phyloP scores from a whole-genome alignment of 2,888 invertebrate species.

The Tricholauxania praeusta region DNA sequence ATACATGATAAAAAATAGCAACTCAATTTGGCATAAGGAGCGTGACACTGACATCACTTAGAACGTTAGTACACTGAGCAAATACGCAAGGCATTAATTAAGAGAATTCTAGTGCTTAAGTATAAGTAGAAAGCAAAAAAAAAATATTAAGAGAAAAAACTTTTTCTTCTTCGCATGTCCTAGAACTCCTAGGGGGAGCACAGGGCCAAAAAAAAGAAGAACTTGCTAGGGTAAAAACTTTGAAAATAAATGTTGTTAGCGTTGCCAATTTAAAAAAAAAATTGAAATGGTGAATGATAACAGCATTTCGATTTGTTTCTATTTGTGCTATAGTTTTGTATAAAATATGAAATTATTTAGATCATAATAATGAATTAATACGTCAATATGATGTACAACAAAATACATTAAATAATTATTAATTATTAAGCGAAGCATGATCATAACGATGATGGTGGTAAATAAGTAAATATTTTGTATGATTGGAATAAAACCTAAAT shows the following conservation, averaged over 20 bases:
- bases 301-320: background rate
- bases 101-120: conserved; percentile 12
- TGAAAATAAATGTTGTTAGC: background rate
- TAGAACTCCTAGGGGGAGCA: too few relatives aligned
- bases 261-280: background rate
- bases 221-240: conserved; percentile 14
- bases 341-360: conserved; percentile 37
- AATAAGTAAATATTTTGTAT: conserved; percentile 34
- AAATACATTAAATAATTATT: background rate
- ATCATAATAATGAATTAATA: background rate
- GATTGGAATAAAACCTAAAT: conserved; percentile 49
- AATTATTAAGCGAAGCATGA: conserved; percentile 18
- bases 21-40: too few relatives aligned
- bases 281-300: background rate
- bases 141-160: background rate
- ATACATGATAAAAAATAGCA: background rate
- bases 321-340: conserved; percentile 39
- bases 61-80: background rate
- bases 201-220: background rate
- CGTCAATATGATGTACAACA: conserved; percentile 13
- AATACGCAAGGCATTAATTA: too few relatives aligned
- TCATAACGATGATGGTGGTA: background rate
- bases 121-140: conserved; percentile 16
- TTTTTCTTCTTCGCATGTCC: too few relatives aligned
- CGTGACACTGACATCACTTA: background rate